Conservation (phyloP, 2,797 vertebrate genomes). For the Cetoscarus ocellatus region DNA sequence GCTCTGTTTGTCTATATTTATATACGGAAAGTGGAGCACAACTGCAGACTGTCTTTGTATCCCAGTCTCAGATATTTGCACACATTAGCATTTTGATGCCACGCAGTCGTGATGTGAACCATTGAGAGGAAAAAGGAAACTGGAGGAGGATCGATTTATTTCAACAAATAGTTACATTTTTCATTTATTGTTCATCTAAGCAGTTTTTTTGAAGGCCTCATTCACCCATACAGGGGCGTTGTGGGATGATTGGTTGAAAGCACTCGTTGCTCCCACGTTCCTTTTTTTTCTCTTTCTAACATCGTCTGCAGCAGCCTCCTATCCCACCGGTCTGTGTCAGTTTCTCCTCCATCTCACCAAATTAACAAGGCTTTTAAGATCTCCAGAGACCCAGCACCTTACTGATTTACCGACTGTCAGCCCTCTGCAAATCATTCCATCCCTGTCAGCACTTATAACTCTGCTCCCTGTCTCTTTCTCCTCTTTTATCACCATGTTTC, state of each 20-base stretch:
- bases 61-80: constrained; percentile 34
- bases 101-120: constrained; percentile 36
- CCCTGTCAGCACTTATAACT: constrained; percentile 67
- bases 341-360: constrained; percentile 64
- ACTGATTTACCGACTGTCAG: constrained; percentile 74
- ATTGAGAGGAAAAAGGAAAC: constrained; percentile 1
- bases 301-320: constrained; percentile 26
- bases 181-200: constrained; percentile 27
- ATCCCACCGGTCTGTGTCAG: constrained; percentile 39
- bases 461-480: constrained; percentile 27
- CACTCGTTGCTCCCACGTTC: constrained; percentile 31
- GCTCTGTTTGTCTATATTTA: constrained; percentile 17
- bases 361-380: constrained; percentile 80
- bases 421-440: constrained; percentile 73
- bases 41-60: constrained; percentile 22
- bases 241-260: constrained; percentile 53
- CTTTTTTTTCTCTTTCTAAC: constrained; percentile 10
- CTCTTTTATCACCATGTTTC: constrained; percentile 43
- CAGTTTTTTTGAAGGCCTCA: constrained; percentile 28
- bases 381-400: constrained; percentile 69
- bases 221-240: constrained; percentile 46
- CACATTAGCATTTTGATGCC: constrained; percentile 53
- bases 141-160: constrained; percentile 27
- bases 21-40: constrained; percentile 15
- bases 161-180: constrained; percentile 35